These are phyloP conservation scores for Isichthys henryi DNA, from an alignment of 2,113 vertebrate genomes.

Conservation along the genomic window DNA sequence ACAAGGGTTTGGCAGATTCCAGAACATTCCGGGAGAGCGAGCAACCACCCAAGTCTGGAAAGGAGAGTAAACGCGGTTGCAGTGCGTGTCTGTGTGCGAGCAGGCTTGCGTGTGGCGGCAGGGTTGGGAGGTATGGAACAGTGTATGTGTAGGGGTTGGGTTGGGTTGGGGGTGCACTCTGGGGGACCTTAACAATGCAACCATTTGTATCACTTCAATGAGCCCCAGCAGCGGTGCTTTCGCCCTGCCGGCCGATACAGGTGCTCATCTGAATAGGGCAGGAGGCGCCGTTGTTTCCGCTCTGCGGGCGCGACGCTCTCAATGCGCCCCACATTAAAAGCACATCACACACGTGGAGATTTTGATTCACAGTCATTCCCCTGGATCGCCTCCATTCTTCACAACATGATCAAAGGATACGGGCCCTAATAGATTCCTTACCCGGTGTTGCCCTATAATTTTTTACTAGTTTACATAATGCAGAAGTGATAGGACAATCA, in stretches of 20 bases:
- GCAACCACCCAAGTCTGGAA: neutral
- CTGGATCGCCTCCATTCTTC: conserved; percentile 18
- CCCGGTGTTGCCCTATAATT: conserved; percentile 21
- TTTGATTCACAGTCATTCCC: conserved; percentile 14
- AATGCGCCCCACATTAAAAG: conserved; percentile 29
- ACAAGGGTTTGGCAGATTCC: neutral
- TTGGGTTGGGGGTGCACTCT: neutral
- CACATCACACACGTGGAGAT: conserved; percentile 22
- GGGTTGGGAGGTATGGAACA: neutral
- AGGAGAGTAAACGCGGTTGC: neutral
- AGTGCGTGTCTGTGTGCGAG: neutral
- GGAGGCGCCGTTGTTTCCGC: conserved; percentile 11
- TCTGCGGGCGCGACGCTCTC: conserved; percentile 17
- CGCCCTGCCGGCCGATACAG: conserved; percentile 15
- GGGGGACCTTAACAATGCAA: conserved; percentile 12
- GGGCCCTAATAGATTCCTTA: conserved; percentile 22
- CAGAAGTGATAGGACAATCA: conserved; percentile 20
- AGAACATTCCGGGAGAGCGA: neutral
- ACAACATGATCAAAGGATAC: conserved; percentile 38
- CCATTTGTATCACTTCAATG: conserved; percentile 32
- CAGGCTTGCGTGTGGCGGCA: neutral
- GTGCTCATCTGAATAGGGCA: conserved; percentile 27
- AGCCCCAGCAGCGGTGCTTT: neutral
- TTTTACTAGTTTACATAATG: conserved; percentile 34
- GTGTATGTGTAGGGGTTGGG: neutral